A percentile compares a stretch with the other conserved stretches of the same genome.
phyloP scores from a whole-genome alignment of 1,140 invertebrate species.

The Ridgeia piscesae region DNA sequence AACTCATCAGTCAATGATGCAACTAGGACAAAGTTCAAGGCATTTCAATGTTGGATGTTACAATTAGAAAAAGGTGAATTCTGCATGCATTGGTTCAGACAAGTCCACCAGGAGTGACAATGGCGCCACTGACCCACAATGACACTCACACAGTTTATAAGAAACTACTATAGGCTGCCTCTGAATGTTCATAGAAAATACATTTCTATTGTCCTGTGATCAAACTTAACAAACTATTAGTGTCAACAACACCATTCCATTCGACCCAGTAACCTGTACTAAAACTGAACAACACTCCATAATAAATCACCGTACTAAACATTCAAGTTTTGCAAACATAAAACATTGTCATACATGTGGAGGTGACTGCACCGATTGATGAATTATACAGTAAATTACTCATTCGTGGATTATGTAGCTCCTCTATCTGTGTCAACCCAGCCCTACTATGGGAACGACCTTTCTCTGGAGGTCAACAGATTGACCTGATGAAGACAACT shows the following conservation, averaged over 20 bases:
- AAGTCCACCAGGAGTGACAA: not conserved
- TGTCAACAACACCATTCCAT: not conserved
- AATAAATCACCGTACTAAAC: not conserved
- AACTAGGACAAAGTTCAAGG: not conserved
- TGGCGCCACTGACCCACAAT: not conserved
- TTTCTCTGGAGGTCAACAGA: too few relatives aligned
- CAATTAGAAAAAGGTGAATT: not conserved
- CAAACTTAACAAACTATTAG: not conserved
- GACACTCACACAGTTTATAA: not conserved
- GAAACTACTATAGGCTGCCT: not conserved
- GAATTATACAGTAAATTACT: not conserved
- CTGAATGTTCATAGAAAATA: slow-evolving; percentile 1
- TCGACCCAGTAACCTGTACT: not conserved
- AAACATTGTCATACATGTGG: not conserved
- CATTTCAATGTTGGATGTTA: not conserved
- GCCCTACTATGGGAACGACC: too few relatives aligned
- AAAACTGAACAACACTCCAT: not conserved
- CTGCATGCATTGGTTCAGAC: not conserved
- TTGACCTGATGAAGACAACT: too few relatives aligned
- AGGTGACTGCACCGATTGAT: not conserved
- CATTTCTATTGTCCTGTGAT: not conserved
- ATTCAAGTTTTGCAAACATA: not conserved
- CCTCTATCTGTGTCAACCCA: not conserved
- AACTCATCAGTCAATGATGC: not conserved
- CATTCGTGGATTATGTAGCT: not conserved